These are phyloP conservation scores for Apodemia hepburni DNA, from an alignment of 2,888 invertebrate species.

Conservation along the genomic window DNA sequence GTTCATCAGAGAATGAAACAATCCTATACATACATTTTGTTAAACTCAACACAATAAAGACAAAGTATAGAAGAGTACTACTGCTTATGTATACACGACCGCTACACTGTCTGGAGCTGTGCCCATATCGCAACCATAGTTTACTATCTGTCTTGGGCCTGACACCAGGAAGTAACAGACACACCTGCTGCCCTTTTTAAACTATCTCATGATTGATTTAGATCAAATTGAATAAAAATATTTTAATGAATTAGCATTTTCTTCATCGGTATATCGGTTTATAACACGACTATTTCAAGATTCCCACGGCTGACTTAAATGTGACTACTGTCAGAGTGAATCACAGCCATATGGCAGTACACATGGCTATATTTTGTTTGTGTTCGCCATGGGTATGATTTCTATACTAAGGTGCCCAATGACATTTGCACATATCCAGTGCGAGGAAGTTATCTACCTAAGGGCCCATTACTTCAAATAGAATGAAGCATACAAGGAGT, in stretches of 20 bases:
- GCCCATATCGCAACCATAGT: conserved; percentile 16
- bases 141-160: conserved; percentile 13
- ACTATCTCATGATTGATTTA: background rate
- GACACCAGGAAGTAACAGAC: conserved; percentile 7
- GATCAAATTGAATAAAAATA: conserved; percentile 12
- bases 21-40: conserved; percentile 25
- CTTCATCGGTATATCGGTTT: background rate
- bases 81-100: conserved; percentile 17
- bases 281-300: conserved; percentile 15
- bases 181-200: conserved; percentile 7
- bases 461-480: no score
- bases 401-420: conserved; percentile 20
- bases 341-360: conserved; percentile 12
- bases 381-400: conserved; percentile 20
- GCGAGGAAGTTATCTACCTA: no score
- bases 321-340: conserved; percentile 12
- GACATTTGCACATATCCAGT: no score
- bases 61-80: conserved; percentile 18
- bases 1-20: conserved; percentile 20
- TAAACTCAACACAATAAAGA: conserved; percentile 20
- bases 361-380: conserved; percentile 16
- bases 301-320: conserved; percentile 8
- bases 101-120: conserved; percentile 11
- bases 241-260: conserved; percentile 16
- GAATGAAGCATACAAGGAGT: no score